phyloP scores from a whole-genome alignment of 2,113 vertebrate genomes.

The Scomber colias region DNA sequence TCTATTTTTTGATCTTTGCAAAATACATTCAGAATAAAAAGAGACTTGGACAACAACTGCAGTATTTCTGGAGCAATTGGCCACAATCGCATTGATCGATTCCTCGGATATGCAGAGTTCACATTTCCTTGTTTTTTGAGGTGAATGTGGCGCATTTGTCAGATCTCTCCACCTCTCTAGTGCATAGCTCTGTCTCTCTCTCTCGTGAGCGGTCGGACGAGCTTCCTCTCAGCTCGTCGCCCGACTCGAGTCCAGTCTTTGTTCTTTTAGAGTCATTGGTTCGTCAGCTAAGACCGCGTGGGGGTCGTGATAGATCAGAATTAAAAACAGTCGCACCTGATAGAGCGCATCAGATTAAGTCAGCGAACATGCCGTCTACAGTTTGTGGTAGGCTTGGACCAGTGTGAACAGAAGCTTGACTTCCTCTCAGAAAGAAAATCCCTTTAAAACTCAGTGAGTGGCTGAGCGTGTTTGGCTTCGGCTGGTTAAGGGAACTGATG shows the following conservation, averaged over 20 bases:
- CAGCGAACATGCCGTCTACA: slow-evolving; percentile 17
- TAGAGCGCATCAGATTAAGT: slow-evolving; percentile 30
- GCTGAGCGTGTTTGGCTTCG: not conserved
- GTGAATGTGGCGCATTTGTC: slow-evolving; percentile 27
- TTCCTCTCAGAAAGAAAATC: not conserved
- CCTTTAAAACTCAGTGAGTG: slow-evolving; percentile 10
- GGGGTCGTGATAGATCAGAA: slow-evolving; percentile 7
- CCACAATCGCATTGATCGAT: slow-evolving; percentile 26
- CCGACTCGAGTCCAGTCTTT: slow-evolving; percentile 28
- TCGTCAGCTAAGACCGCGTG: slow-evolving; percentile 39
- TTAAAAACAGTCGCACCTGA: slow-evolving; percentile 48
- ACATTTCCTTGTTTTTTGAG: slow-evolving; percentile 68
- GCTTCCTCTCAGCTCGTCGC: slow-evolving; percentile 20
- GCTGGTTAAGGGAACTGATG: not conserved
- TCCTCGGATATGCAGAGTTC: slow-evolving; percentile 56
- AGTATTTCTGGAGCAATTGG: slow-evolving; percentile 17
- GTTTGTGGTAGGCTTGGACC: slow-evolving; percentile 19
- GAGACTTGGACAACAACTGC: slow-evolving; percentile 49
- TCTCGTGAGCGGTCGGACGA: slow-evolving; percentile 21
- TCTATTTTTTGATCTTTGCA: slow-evolving; percentile 12
- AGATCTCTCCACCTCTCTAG: slow-evolving; percentile 42
- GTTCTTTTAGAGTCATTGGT: slow-evolving; percentile 50
- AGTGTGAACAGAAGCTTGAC: slow-evolving; percentile 20
- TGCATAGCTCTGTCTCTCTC: slow-evolving; percentile 71
- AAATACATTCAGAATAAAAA: slow-evolving; percentile 73